A percentile compares a stretch with the other conserved stretches of the same genome.
phyloP scores from a whole-genome alignment of 2,797 vertebrate species.

The Adelosebastes latens region DNA sequence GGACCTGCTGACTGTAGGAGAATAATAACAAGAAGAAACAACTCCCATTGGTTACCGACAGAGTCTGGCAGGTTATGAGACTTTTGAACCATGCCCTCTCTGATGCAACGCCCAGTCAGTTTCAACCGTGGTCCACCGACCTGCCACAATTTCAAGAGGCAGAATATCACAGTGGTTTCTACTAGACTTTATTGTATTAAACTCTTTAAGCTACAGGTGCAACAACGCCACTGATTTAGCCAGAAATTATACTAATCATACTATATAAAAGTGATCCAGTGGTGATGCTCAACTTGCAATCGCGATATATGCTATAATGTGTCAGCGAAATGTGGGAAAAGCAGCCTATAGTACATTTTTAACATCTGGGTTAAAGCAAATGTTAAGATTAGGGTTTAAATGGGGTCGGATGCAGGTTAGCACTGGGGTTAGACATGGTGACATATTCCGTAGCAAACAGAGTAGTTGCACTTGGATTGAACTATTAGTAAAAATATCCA shows the following conservation, averaged over 20 bases:
- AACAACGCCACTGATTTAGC: neutral
- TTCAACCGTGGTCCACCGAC: constrained; percentile 35
- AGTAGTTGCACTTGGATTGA: neutral
- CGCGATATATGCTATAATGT: neutral
- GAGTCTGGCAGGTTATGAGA: constrained; percentile 52
- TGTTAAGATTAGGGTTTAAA: neutral
- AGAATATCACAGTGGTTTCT: neutral
- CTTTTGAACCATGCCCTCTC: constrained; percentile 34
- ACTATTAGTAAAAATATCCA: neutral
- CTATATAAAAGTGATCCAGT: neutral
- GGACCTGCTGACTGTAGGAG: constrained; percentile 55
- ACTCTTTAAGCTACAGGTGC: neutral
- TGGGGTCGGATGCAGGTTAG: neutral
- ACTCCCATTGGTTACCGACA: constrained; percentile 38
- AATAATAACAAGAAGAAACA: constrained; percentile 57
- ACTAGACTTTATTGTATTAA: neutral
- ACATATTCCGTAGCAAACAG: neutral
- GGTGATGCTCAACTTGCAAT: neutral
- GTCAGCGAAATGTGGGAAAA: neutral
- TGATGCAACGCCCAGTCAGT: constrained; percentile 26
- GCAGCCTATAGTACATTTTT: neutral
- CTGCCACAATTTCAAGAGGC: constrained; percentile 14
- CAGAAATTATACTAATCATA: neutral
- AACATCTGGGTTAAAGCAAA: neutral
- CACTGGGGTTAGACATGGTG: neutral